Base-by-base conservation (phyloP, 2,888 invertebrate genomes). In the Pegoplata infirma region DNA sequence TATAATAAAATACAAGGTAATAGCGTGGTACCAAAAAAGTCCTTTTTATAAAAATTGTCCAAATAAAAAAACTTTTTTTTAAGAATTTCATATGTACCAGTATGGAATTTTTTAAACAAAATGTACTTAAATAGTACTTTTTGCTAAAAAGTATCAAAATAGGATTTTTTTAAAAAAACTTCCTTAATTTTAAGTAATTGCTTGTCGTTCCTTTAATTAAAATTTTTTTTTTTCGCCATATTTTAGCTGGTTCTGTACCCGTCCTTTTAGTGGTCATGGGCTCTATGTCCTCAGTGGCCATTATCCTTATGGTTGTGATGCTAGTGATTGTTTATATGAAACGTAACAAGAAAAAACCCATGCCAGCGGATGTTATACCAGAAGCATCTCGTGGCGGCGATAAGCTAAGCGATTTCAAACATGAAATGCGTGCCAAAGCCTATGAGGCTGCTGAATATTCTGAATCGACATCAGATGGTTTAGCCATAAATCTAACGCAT, bases 321-420 rank as follows among this genome's bases (percentile, higher is more conserved):
- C 92, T 96, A n/a, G 93, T 97, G 80, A 93, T 97, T 82, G 91
- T 97, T 59, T 97, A 96, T 86, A 94, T 87, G 53, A 88, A 88
- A 76, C 86, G 88, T 14, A 86, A 85, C 23, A 89, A 88, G 36
- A 88, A 88, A 81, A 90, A 90, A 59, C 89, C 90, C 19, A 86
- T 90, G 78, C 90, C 90, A 0, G 90, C 90, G 6, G 88, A 92
- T 85, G 91, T 91, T 83, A 93, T 94, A 83, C 93, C 92, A 3
- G 92, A 92, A 71, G 87, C 88, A 3, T 87, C 88, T 5, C 86
- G 88, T 0, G 87, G 85, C 19, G 85, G 83, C 40, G 89, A 88
- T 78, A 97, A 97, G 87, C 95, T 97, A 83, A 97, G 96, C 82
- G 97, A 97, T 90, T 90, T 97, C 86, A 97, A 97, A 90, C 91